Evolutionary conservation across 2,888 invertebrate species (phyloP).

Genomic region (Xestia xanthographa): DNA sequence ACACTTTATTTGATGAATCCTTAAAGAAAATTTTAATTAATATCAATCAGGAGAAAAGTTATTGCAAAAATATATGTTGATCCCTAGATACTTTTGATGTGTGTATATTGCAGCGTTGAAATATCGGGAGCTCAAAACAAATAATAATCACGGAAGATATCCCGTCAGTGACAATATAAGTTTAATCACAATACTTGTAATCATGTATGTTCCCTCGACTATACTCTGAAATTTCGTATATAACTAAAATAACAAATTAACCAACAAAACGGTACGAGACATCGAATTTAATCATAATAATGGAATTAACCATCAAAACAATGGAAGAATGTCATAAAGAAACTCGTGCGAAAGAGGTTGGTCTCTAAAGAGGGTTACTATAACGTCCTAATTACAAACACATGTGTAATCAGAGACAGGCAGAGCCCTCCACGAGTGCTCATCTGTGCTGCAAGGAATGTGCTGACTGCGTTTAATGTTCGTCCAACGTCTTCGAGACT

Average conservation of each 20-base stretch:
- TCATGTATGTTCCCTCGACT: not conserved
- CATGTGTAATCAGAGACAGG: constrained; percentile 70
- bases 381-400: constrained; percentile 69
- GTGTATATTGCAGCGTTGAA: no score
- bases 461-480: constrained; percentile 59
- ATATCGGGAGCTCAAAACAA: no score
- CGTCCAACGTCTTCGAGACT: constrained; percentile 42
- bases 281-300: not conserved
- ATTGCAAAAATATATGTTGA: no score
- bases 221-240: not conserved
- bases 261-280: not conserved
- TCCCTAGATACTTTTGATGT: no score
- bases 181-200: not conserved
- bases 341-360: constrained; percentile 10
- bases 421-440: constrained; percentile 39
- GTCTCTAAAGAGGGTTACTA: constrained; percentile 12
- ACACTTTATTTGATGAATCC: no score
- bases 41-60: no score
- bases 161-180: no score
- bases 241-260: not conserved
- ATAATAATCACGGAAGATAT: no score
- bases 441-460: constrained; percentile 39
- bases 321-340: not conserved
- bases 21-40: no score
- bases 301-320: no score